Percentiles rank a stretch among this genome's conserved stretches.
These are phyloP conservation scores for Scophthalmus maximus DNA, from an alignment of 2,113 vertebrate species.

Conservation along the genomic window DNA sequence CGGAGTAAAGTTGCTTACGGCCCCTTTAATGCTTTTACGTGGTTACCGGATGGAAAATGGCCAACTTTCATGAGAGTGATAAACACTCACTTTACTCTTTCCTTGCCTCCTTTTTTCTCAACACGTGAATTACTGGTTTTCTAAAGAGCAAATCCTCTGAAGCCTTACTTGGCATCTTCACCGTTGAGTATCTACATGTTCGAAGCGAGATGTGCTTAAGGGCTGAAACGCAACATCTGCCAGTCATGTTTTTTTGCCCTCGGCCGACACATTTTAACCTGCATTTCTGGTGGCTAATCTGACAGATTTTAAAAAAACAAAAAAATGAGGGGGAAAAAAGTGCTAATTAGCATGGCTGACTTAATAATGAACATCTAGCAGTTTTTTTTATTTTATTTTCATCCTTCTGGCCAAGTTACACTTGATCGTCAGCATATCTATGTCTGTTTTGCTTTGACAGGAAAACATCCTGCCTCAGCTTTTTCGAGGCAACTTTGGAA, in stretches of 20 bases:
- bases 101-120: too few relatives aligned
- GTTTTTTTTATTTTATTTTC: constrained; percentile 14
- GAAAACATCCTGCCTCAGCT: constrained; percentile 52
- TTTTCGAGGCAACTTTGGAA: constrained; percentile 46
- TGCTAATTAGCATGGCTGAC: constrained; percentile 53
- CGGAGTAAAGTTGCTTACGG: too few relatives aligned
- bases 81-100: too few relatives aligned
- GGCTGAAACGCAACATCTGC: constrained; percentile 28
- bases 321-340: neutral
- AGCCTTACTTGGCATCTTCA: constrained; percentile 18
- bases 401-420: constrained; percentile 26
- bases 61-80: too few relatives aligned
- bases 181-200: neutral
- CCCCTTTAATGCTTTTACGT: too few relatives aligned
- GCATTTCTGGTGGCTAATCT: constrained; percentile 10
- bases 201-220: neutral
- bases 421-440: constrained; percentile 47
- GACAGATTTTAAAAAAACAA: constrained; percentile 24
- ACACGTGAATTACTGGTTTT: constrained; percentile 6
- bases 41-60: too few relatives aligned
- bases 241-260: constrained; percentile 19
- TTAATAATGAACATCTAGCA: constrained; percentile 42
- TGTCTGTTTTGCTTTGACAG: constrained; percentile 49
- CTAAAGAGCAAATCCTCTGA: constrained; percentile 1
- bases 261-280: neutral